These are phyloP conservation scores for Astatotilapia flaviijosephi DNA, from an alignment of 2,113 vertebrate species.

Conservation along the genomic window DNA sequence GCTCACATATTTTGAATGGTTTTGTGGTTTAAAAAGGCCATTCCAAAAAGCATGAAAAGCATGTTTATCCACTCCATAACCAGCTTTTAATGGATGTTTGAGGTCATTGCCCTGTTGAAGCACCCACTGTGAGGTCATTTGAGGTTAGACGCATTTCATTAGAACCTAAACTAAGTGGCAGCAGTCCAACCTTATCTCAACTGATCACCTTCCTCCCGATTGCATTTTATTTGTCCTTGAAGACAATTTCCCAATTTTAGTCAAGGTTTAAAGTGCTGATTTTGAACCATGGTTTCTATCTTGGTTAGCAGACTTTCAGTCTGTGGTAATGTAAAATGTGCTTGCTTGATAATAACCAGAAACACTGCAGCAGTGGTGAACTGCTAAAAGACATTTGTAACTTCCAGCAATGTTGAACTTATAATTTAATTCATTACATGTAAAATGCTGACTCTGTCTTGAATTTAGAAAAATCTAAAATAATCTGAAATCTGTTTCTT, in stretches of 20 bases:
- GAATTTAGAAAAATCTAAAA: neutral
- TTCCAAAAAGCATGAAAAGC: neutral
- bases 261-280: neutral
- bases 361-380: neutral
- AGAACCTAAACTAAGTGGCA: neutral
- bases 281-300: neutral
- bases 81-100: neutral
- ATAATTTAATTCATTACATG: neutral
- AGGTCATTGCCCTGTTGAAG: neutral
- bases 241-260: neutral
- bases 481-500: neutral
- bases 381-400: neutral
- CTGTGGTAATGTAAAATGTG: neutral
- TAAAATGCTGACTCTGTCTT: neutral
- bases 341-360: neutral
- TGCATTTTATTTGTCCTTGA: neutral
- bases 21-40: neutral
- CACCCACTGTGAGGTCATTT: neutral
- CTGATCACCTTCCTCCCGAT: neutral
- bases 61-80: neutral
- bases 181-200: neutral
- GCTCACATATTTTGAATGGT: neutral
- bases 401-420: neutral
- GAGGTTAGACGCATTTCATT: neutral
- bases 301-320: neutral